phyloP scores from a whole-genome alignment of 1,140 invertebrate genomes.

The Philopotamus ludificatus region DNA sequence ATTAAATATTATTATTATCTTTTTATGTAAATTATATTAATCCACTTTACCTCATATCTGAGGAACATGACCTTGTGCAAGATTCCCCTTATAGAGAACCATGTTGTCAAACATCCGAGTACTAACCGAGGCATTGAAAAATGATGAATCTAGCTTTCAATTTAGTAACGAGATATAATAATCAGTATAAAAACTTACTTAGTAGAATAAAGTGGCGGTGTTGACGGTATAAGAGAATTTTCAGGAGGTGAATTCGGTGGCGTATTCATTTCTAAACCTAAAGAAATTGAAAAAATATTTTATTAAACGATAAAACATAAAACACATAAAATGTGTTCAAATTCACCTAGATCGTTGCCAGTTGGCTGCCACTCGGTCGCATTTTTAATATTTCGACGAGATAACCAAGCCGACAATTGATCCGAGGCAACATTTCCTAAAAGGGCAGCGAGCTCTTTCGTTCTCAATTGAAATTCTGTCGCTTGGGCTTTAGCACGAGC shows the following conservation, averaged over 20 bases:
- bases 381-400: constrained; percentile 20
- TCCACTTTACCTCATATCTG: no score
- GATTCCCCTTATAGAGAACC: no score
- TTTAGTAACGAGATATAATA: no score
- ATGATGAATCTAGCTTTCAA: neutral
- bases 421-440: constrained; percentile 20
- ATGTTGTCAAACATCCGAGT: no score
- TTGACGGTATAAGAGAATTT: constrained; percentile 15
- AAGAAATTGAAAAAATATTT: neutral
- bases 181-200: constrained; percentile 17
- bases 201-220: constrained; percentile 25
- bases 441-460: constrained; percentile 31
- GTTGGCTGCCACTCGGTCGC: constrained; percentile 33
- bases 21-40: no score
- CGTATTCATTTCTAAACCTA: constrained; percentile 10
- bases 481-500: constrained; percentile 30
- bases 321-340: neutral
- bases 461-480: constrained; percentile 24
- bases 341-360: constrained; percentile 8
- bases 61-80: no score
- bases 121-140: no score
- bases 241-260: constrained; percentile 23
- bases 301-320: neutral
- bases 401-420: constrained; percentile 28
- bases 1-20: no score